Base-by-base conservation (phyloP, 2,888 invertebrate species). In the Chrysolina oricalcia region DNA sequence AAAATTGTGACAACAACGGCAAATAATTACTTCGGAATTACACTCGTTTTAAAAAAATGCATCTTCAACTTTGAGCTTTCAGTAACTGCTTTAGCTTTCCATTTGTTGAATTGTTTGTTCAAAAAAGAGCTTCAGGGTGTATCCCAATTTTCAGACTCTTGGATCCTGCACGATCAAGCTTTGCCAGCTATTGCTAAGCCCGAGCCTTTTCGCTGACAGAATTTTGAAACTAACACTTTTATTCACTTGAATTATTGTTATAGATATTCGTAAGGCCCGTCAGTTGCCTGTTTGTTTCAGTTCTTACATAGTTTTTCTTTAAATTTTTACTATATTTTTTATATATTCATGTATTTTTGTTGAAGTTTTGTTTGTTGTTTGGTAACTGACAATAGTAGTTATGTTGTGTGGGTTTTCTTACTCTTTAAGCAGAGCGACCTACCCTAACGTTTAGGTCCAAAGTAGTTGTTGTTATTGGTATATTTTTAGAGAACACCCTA, bases 401-500 rank as follows among this genome's bases (percentile, higher is more conserved):
- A 79, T 80, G 81, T 84, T 83, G 81, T 81, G 81, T 83, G 83
- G 81, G 81, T 81, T 84, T 83, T 85, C 82, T 83, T 81, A 82
- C 77, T 81, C 79, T 82, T 73, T 85, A 85, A 86, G 85, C 87
- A 87, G n/a, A n/a, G 82, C 80, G 81, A 81, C 78, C 80, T 82
- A 78, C 65, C 65, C 64, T 72, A 63, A 77, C 74, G 82, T 65
- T 72, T 77, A 77, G 78, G 75, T 83, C 86, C 85, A 86, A 81
- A 86, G 85, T 89, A 88, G 88, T 87, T 88, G 88, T 89, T 88
- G 88, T 89, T 89, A 88, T 87, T 86, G 85, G 86, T 86, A 87
- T 88, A 88, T 87, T 88, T 87, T 87, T 87, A 74, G 65, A 85
- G 84, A 85, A 87, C 86, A 87, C 85, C 86, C 83, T 84, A 87